These are phyloP conservation scores for Myotis yumanensis DNA, from an alignment of 2,113 vertebrate genomes.

Conservation along the genomic window DNA sequence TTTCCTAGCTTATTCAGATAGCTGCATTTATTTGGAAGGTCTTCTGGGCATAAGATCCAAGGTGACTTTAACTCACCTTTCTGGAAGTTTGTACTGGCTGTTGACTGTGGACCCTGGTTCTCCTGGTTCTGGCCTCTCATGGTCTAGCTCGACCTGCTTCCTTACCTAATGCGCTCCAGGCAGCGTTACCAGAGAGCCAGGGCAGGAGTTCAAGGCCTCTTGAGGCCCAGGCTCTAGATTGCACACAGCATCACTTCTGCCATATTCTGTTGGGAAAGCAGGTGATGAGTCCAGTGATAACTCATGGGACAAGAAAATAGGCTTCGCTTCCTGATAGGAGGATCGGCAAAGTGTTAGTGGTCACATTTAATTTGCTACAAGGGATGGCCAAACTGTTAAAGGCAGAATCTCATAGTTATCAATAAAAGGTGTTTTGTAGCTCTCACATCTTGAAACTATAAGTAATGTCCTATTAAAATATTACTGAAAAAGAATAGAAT, in stretches of 20 bases:
- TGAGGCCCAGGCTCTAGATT: neutral
- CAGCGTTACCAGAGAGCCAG: neutral
- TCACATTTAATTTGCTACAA: neutral
- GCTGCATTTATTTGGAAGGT: neutral
- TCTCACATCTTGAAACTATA: neutral
- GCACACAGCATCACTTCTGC: fast-evolving
- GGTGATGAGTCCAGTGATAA: neutral
- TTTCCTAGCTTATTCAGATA: neutral
- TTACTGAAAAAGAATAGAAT: neutral
- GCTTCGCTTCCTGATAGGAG: neutral
- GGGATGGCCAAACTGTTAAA: neutral
- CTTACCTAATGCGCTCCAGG: neutral
- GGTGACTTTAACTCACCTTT: neutral
- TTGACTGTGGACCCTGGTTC: neutral
- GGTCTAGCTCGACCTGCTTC: neutral
- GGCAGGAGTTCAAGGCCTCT: neutral
- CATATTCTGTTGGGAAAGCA: neutral
- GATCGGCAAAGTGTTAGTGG: neutral
- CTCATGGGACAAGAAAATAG: neutral
- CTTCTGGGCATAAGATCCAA: neutral
- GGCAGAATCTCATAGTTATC: neutral
- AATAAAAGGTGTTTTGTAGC: neutral
- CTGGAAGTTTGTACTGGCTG: neutral
- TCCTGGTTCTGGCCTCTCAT: neutral
- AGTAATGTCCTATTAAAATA: neutral